phyloP scores from a whole-genome alignment of 2,113 vertebrate genomes.

The Clupea harengus region DNA sequence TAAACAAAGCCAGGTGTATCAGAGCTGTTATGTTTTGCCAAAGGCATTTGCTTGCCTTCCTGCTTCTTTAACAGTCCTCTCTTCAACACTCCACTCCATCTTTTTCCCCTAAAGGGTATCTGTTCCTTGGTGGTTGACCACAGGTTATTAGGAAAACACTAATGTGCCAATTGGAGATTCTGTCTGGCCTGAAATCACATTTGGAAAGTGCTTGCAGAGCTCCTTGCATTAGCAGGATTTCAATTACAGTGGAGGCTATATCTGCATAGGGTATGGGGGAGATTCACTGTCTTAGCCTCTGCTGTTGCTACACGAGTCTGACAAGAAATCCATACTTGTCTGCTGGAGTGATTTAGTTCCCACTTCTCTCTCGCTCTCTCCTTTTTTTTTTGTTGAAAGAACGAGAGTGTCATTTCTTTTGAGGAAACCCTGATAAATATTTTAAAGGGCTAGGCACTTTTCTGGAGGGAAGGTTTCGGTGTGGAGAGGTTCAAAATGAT shows the following conservation, averaged over 20 bases:
- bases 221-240: constrained; percentile 50
- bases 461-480: constrained; percentile 29
- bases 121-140: constrained; percentile 45
- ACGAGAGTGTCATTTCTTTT: constrained; percentile 41
- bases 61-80: constrained; percentile 13
- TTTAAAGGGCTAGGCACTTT: constrained; percentile 42
- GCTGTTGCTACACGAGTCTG: constrained; percentile 64
- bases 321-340: constrained; percentile 74
- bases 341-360: constrained; percentile 63
- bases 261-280: constrained; percentile 63
- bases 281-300: constrained; percentile 52
- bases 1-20: constrained; percentile 53
- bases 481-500: constrained; percentile 30
- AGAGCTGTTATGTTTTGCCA: constrained; percentile 49
- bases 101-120: constrained; percentile 20
- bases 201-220: constrained; percentile 40
- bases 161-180: constrained; percentile 40
- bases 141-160: constrained; percentile 54
- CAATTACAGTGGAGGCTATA: constrained; percentile 58
- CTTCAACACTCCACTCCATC: not conserved
- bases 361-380: constrained; percentile 38
- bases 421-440: constrained; percentile 48
- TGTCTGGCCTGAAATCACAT: constrained; percentile 39
- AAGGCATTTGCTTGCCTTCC: constrained; percentile 49
- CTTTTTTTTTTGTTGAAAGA: constrained; percentile 28